A percentile compares a stretch with the other conserved stretches of the same genome.
phyloP scores from a whole-genome alignment of 2,888 invertebrate species.

The Lagria hirta region DNA sequence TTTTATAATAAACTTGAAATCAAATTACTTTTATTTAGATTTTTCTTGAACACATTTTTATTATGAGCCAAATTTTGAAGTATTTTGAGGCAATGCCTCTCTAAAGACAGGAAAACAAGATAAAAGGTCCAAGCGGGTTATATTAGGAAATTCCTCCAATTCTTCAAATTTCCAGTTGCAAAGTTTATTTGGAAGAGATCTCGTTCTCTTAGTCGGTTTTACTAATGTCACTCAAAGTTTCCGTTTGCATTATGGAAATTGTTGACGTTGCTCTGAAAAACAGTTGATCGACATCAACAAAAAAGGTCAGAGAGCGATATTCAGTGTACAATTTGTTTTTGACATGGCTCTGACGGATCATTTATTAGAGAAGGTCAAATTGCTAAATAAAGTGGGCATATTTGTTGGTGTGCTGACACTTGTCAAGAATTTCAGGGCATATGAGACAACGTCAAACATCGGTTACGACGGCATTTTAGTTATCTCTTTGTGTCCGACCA shows the following conservation, averaged over 20 bases:
- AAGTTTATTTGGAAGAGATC: slow-evolving; percentile 15
- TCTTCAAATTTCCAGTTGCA: slow-evolving; percentile 15
- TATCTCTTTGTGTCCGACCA: slow-evolving; percentile 21
- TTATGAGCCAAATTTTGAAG: too few relatives aligned
- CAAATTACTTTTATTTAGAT: too few relatives aligned
- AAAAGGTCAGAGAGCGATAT: slow-evolving; percentile 21
- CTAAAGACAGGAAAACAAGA: slow-evolving; percentile 7
- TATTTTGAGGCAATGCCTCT: slow-evolving; percentile 5
- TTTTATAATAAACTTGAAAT: too few relatives aligned
- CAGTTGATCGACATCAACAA: slow-evolving; percentile 20
- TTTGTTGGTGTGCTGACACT: slow-evolving; percentile 31
- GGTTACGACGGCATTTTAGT: slow-evolving; percentile 21
- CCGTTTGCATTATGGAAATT: slow-evolving; percentile 9
- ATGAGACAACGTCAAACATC: slow-evolving; percentile 21
- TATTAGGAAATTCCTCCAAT: slow-evolving; percentile 17
- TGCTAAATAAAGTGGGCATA: slow-evolving; percentile 32
- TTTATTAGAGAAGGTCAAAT: slow-evolving; percentile 35
- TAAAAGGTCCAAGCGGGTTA: slow-evolving; percentile 14
- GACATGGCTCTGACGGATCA: slow-evolving; percentile 31
- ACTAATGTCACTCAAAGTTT: slow-evolving; percentile 21
- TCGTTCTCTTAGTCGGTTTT: slow-evolving; percentile 18
- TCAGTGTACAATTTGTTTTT: slow-evolving; percentile 24
- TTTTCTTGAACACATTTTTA: too few relatives aligned
- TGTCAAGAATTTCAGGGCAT: slow-evolving; percentile 24
- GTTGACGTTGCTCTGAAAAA: slow-evolving; percentile 15